Conservation (phyloP, 2,888 invertebrate species). For the Caenorhabditis angaria region DNA sequence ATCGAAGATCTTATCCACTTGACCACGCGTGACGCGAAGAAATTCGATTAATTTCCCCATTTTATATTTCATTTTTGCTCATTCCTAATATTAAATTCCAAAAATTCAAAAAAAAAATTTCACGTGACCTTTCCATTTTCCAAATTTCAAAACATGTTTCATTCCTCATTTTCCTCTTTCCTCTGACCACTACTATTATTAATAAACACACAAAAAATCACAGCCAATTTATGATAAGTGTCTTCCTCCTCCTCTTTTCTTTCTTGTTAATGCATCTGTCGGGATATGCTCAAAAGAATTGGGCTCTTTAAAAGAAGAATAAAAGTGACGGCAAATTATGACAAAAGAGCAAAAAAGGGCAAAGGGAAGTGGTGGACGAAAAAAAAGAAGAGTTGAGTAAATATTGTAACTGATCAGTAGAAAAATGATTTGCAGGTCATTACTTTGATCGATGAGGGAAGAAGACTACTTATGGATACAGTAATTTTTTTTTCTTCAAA, state of each 20-base stretch:
- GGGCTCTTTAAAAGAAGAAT: neutral
- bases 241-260: neutral
- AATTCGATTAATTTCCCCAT: too few species aligned
- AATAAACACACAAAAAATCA: neutral
- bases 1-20: too few species aligned
- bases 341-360: neutral
- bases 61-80: too few species aligned
- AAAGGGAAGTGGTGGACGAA: neutral
- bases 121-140: too few species aligned
- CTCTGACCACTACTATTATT: too few species aligned
- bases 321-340: neutral
- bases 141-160: too few species aligned
- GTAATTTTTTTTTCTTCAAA: too few species aligned
- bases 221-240: constrained; percentile 1
- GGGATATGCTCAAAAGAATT: neutral
- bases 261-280: neutral
- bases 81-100: too few species aligned
- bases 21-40: too few species aligned
- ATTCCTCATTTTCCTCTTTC: neutral
- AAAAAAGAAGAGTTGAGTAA: neutral
- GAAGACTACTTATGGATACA: neutral
- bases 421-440: constrained; percentile 1
- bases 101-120: too few species aligned
- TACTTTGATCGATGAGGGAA: neutral
- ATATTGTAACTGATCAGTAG: constrained; percentile 1